A percentile compares a stretch with the other conserved stretches of the same genome.
phyloP scores from a whole-genome alignment of 2,113 vertebrate genomes.

The Nycticryphes semicollaris region DNA sequence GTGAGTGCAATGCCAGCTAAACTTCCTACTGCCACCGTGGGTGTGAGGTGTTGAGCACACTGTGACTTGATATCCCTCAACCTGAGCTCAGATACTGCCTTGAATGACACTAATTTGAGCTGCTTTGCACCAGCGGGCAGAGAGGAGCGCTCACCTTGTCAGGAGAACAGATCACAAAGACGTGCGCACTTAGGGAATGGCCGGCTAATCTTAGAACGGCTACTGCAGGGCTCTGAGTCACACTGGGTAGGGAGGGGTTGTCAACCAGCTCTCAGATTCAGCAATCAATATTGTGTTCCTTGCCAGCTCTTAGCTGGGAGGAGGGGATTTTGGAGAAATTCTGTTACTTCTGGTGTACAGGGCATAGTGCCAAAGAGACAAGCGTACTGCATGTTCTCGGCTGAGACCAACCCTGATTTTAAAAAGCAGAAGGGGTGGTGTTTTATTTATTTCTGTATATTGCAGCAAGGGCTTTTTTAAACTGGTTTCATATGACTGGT shows the following conservation, averaged over 20 bases:
- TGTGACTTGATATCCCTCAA: background rate
- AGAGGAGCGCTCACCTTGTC: background rate
- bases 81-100: background rate
- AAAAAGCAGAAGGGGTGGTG: slow-evolving; percentile 11
- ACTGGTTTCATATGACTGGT: background rate
- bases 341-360: slow-evolving; percentile 1
- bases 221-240: background rate
- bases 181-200: background rate
- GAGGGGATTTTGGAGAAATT: slow-evolving; percentile 13
- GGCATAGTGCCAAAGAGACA: slow-evolving; percentile 29
- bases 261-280: background rate
- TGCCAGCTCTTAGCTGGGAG: background rate
- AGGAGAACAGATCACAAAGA: background rate
- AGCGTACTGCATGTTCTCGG: background rate
- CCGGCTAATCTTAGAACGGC: background rate
- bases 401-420: slow-evolving; percentile 23
- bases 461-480: background rate
- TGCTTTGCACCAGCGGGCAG: background rate
- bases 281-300: background rate
- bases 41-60: background rate
- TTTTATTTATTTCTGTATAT: slow-evolving; percentile 24
- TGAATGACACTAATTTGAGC: background rate
- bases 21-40: background rate
- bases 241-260: background rate
- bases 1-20: background rate